Percentiles rank a stretch among this genome's conserved stretches.
phyloP scores from a whole-genome alignment of 2,113 vertebrate species.

The Protobothrops mucrosquamatus region DNA sequence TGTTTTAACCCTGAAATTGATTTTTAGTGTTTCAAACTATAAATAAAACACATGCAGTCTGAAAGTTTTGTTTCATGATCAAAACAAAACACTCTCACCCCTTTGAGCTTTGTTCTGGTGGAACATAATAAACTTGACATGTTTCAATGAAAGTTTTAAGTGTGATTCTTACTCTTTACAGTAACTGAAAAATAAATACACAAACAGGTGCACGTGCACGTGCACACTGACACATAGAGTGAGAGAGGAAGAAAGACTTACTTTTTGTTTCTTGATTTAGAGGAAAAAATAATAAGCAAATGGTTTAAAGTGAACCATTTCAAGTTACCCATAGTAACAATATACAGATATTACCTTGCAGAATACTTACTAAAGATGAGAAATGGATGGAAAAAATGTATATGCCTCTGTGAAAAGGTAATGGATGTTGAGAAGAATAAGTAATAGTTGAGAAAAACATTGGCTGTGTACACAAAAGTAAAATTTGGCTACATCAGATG shows the following conservation, averaged over 20 bases:
- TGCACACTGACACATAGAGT: too few species aligned
- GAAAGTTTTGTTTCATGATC: neutral
- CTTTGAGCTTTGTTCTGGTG: neutral
- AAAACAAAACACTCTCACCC: neutral
- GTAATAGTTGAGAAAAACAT: neutral
- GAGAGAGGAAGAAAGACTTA: neutral
- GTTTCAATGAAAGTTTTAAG: neutral
- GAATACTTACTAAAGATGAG: neutral
- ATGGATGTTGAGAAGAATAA: neutral
- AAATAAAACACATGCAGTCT: neutral
- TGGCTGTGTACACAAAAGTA: neutral
- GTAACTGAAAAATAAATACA: neutral
- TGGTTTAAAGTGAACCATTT: neutral
- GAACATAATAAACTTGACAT: neutral
- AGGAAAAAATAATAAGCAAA: neutral
- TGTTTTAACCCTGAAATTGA: neutral
- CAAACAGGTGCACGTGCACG: fast-evolving
- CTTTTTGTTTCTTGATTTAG: neutral
- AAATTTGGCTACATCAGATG: neutral
- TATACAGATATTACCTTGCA: neutral
- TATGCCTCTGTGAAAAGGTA: neutral
- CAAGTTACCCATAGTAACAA: neutral
- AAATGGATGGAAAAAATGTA: neutral
- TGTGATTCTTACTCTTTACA: neutral
- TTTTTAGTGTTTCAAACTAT: neutral